A percentile compares a stretch with the other conserved stretches of the same genome.
These are phyloP conservation scores for Pachliopta kotzebuea DNA, from an alignment of 2,888 invertebrate genomes.

Conservation along the genomic window DNA sequence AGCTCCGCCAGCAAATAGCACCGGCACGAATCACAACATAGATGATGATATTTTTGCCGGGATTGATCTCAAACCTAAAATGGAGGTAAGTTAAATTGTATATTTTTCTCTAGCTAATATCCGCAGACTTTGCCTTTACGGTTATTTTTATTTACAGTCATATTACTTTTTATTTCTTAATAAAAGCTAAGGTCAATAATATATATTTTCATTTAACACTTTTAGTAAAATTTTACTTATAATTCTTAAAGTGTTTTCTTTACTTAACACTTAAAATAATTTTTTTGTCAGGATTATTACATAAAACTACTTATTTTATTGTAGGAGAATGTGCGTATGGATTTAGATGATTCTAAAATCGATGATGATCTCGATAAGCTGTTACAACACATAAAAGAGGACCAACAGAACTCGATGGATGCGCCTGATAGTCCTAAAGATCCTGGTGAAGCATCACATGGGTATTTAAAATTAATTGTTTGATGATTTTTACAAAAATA, in stretches of 20 bases:
- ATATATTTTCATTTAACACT: too few relatives aligned
- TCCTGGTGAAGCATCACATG: conserved; percentile 82
- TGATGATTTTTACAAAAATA: background rate
- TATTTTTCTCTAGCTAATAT: background rate
- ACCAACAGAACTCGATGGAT: conserved; percentile 94
- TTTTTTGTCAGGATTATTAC: too few relatives aligned
- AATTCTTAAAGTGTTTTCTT: too few relatives aligned
- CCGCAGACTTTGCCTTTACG: too few relatives aligned
- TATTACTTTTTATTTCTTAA: too few relatives aligned
- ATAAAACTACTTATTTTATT: conserved; percentile 11
- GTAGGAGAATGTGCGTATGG: conserved; percentile 85
- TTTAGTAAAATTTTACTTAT: too few relatives aligned
- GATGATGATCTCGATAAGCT: conserved; percentile 96
- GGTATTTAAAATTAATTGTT: conserved; percentile 44
- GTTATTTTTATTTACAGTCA: too few relatives aligned
- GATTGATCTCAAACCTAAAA: conserved; percentile 86
- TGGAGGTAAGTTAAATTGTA: conserved; percentile 71
- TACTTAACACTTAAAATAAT: too few relatives aligned
- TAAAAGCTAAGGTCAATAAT: too few relatives aligned
- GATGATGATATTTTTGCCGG: conserved; percentile 86
- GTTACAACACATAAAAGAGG: conserved; percentile 95
- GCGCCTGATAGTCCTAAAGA: conserved; percentile 95
- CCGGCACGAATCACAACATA: conserved; percentile 70
- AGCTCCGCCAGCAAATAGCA: conserved; percentile 57
- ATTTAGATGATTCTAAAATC: conserved; percentile 93